Conservation (phyloP, 1,140 invertebrate species). For the Sycophila sp. region DNA sequence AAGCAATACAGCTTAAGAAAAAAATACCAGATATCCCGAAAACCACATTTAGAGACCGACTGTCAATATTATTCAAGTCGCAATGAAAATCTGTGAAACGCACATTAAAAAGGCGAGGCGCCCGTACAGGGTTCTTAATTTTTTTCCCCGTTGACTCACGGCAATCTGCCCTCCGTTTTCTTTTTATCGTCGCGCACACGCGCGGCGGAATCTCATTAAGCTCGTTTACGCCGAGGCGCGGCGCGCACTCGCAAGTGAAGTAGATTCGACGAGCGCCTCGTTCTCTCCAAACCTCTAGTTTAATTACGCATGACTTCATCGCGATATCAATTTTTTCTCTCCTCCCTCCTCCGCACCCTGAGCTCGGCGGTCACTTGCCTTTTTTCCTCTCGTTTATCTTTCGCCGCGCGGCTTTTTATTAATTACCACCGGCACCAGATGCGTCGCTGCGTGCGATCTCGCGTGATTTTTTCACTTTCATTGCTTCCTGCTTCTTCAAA, state of each 20-base stretch:
- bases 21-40: no score
- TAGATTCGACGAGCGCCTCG: not conserved
- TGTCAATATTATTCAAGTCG: no score
- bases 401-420: no score
- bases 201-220: constrained; percentile 34
- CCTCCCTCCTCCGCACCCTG: not conserved
- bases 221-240: not conserved
- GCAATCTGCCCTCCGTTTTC: no score
- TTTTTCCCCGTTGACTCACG: not conserved
- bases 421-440: constrained; percentile 1
- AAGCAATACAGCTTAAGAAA: no score
- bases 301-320: constrained; percentile 31
- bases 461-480: not conserved
- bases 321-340: constrained; percentile 3
- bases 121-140: no score
- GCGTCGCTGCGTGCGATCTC: not conserved
- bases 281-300: not conserved
- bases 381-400: not conserved
- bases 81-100: not conserved
- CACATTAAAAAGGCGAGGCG: not conserved
- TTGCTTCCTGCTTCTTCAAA: not conserved
- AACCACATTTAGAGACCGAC: no score
- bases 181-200: not conserved
- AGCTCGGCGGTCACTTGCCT: not conserved
- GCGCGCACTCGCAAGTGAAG: not conserved